Conservation (phyloP, 2,888 invertebrate species). For the Fissipunctia ypsillon region DNA sequence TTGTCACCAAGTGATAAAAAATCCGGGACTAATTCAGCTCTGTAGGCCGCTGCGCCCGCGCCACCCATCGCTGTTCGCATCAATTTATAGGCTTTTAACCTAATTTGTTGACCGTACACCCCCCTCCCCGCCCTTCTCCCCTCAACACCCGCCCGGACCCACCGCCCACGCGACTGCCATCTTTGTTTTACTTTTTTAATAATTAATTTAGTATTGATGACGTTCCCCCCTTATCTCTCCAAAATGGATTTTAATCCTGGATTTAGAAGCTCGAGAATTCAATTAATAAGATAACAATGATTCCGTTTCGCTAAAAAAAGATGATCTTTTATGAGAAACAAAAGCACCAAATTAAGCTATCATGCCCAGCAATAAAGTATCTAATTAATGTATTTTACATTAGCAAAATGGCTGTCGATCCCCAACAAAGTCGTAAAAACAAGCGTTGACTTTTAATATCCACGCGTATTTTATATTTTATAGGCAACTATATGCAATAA, state of each 20-base stretch:
- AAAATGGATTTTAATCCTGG: slow-evolving; percentile 77
- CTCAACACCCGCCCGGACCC: slow-evolving; percentile 61
- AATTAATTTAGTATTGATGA: slow-evolving; percentile 80
- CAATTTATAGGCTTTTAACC: slow-evolving; percentile 90
- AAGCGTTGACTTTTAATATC: slow-evolving; percentile 84
- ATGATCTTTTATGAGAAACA: slow-evolving; percentile 72
- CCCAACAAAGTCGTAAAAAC: slow-evolving; percentile 80
- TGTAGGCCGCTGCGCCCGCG: slow-evolving; percentile 82
- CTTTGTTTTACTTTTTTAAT: slow-evolving; percentile 76
- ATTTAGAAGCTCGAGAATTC: slow-evolving; percentile 77
- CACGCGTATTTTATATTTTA: slow-evolving; percentile 75
- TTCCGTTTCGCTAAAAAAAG: slow-evolving; percentile 76
- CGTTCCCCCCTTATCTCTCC: slow-evolving; percentile 74
- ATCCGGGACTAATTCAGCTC: slow-evolving; percentile 87
- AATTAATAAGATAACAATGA: slow-evolving; percentile 75
- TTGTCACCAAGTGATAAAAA: slow-evolving; percentile 88
- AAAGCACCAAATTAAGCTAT: slow-evolving; percentile 85
- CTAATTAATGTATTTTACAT: slow-evolving; percentile 86
- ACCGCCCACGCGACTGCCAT: slow-evolving; percentile 77
- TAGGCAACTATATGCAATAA: slow-evolving; percentile 75
- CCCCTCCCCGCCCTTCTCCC: slow-evolving; percentile 49
- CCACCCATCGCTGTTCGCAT: slow-evolving; percentile 88
- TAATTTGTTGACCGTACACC: slow-evolving; percentile 86
- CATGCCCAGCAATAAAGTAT: slow-evolving; percentile 82
- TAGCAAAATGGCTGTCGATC: slow-evolving; percentile 84